Evolutionary conservation across 2,113 vertebrate genomes (phyloP).

Genomic region (Ascaphus truei): DNA sequence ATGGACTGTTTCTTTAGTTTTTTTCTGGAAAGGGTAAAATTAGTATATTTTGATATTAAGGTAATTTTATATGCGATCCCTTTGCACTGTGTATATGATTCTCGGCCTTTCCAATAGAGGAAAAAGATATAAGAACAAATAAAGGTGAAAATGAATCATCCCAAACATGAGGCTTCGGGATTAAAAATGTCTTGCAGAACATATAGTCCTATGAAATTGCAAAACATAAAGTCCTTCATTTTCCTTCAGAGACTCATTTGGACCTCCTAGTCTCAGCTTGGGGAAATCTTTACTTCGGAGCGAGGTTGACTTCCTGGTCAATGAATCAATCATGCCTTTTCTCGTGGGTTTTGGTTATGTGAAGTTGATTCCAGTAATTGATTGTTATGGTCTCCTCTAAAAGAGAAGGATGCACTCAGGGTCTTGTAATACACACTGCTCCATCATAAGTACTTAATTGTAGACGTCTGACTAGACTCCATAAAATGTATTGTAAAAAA

Average conservation of each 20-base stretch:
- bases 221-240: not conserved
- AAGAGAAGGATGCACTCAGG: not conserved
- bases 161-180: too few relatives aligned
- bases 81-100: too few relatives aligned
- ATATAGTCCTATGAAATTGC: too few relatives aligned
- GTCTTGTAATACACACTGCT: slow-evolving; percentile 19
- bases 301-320: slow-evolving; percentile 22
- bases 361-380: slow-evolving; percentile 26
- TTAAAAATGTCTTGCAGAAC: too few relatives aligned
- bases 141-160: too few relatives aligned
- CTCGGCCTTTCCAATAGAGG: too few relatives aligned
- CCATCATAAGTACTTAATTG: slow-evolving; percentile 5
- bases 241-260: not conserved
- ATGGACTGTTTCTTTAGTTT: too few relatives aligned
- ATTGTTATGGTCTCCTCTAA: slow-evolving; percentile 18
- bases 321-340: slow-evolving; percentile 1
- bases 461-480: not conserved
- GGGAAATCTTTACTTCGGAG: not conserved
- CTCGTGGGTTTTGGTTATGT: slow-evolving; percentile 11
- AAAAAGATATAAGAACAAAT: too few relatives aligned
- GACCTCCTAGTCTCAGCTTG: not conserved
- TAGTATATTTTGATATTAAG: too few relatives aligned
- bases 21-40: too few relatives aligned
- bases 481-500: slow-evolving; percentile 14
- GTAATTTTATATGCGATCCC: too few relatives aligned